phyloP scores from a whole-genome alignment of 2,888 invertebrate genomes.

The Luffia ferchaultella region DNA sequence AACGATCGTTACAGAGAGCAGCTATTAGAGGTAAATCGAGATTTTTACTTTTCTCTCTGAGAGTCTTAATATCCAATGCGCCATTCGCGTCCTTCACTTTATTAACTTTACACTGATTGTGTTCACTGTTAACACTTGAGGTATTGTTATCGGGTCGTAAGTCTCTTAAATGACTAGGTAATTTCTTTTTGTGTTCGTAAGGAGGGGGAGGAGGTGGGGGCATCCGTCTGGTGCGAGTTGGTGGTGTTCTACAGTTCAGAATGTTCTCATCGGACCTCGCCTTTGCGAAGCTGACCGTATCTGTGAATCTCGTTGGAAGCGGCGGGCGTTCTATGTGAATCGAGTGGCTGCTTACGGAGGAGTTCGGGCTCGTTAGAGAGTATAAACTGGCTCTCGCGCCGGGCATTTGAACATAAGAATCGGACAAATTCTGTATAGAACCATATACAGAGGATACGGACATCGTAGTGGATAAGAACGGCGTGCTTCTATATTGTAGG shows the following conservation, averaged over 20 bases:
- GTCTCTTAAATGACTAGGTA: slow-evolving; percentile 62
- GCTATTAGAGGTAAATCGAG: slow-evolving; percentile 91
- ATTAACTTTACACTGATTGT: slow-evolving; percentile 21
- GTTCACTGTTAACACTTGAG: slow-evolving; percentile 31
- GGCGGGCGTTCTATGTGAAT: slow-evolving; percentile 73
- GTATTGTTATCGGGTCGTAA: slow-evolving; percentile 27
- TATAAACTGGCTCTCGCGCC: slow-evolving; percentile 70
- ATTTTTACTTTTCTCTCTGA: slow-evolving; percentile 89
- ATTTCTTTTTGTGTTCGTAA: slow-evolving; percentile 57
- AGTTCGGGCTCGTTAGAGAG: slow-evolving; percentile 60
- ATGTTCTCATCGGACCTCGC: slow-evolving; percentile 86
- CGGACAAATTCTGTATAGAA: slow-evolving; percentile 82
- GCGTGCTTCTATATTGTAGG: slow-evolving; percentile 83
- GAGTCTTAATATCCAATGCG: slow-evolving; percentile 78
- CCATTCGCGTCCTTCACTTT: slow-evolving; percentile 52
- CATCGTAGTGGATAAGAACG: slow-evolving; percentile 75
- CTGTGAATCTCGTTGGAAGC: slow-evolving; percentile 64
- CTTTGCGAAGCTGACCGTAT: slow-evolving; percentile 66
- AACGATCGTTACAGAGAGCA: slow-evolving; percentile 92
- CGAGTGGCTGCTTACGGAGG: slow-evolving; percentile 69
- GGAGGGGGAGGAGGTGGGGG: slow-evolving; percentile 58
- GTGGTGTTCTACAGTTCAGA: slow-evolving; percentile 66
- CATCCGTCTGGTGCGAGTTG: slow-evolving; percentile 57
- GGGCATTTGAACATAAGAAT: slow-evolving; percentile 76
- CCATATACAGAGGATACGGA: slow-evolving; percentile 77